A percentile compares a stretch with the other conserved stretches of the same genome.
Conservation (phyloP, 2,888 invertebrate genomes). For the Drosophila siamana region DNA sequence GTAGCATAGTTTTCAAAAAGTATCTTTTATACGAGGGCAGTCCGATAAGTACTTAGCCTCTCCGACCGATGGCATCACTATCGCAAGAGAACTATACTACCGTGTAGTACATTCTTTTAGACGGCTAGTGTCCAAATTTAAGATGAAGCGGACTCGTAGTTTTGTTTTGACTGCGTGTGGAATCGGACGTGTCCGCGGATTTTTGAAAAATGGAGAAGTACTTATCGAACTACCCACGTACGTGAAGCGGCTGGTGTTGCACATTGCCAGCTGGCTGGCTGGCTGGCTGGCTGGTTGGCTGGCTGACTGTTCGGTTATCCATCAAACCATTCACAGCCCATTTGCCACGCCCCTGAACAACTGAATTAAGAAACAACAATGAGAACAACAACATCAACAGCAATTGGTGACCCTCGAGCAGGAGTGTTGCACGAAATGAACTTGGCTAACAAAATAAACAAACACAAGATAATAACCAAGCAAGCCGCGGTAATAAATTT, state of each 20-base stretch:
- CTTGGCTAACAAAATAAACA: conserved; percentile 60
- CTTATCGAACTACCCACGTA: too few species aligned
- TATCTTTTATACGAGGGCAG: conserved; percentile 58
- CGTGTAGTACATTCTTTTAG: too few species aligned
- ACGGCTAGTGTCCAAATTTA: too few species aligned
- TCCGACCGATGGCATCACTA: too few species aligned
- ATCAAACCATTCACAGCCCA: conserved; percentile 52
- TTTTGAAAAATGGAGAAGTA: too few species aligned
- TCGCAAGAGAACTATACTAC: too few species aligned
- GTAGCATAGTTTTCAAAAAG: conserved; percentile 56
- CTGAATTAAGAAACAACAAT: conserved; percentile 44
- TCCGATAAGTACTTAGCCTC: too few species aligned
- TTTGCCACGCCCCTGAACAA: conserved; percentile 63
- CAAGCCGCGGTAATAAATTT: conserved; percentile 69
- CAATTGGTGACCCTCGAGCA: conserved; percentile 60
- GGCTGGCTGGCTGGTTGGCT: too few species aligned
- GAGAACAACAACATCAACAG: conserved; percentile 27
- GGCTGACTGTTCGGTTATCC: conserved; percentile 44
- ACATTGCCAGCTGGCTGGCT: conserved; percentile 38
- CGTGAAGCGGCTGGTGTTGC: conserved; percentile 39
- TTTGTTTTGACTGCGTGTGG: too few species aligned
- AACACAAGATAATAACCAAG: conserved; percentile 44
- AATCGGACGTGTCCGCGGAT: too few species aligned
- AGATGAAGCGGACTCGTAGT: too few species aligned
- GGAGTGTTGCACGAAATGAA: conserved; percentile 55